A percentile compares a stretch with the other conserved stretches of the same genome.
Conservation (phyloP, 2,888 invertebrate genomes). For the Morpho deidamia region DNA sequence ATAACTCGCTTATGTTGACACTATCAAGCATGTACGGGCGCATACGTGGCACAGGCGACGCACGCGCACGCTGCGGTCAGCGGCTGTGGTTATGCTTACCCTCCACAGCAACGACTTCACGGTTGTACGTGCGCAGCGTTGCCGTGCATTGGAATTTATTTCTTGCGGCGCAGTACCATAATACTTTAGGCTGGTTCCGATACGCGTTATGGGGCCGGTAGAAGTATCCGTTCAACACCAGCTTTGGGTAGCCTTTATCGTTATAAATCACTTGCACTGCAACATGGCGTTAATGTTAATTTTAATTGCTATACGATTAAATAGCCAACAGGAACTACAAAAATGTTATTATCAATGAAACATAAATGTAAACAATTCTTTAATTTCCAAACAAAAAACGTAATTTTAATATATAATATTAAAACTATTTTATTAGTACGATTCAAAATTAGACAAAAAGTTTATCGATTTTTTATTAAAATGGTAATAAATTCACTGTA, state of each 20-base stretch:
- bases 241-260: constrained; percentile 60
- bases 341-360: too few species aligned
- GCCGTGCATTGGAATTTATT: constrained; percentile 55
- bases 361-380: too few species aligned
- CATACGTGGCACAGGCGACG: constrained; percentile 9
- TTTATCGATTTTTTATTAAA: too few species aligned
- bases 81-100: constrained; percentile 55
- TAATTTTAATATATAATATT: too few species aligned
- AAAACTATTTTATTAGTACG: too few species aligned
- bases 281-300: constrained; percentile 24
- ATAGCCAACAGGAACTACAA: too few species aligned
- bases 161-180: constrained; percentile 67
- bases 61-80: constrained; percentile 35
- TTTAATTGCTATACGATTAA: neutral
- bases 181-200: constrained; percentile 55
- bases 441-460: too few species aligned
- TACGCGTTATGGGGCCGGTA: constrained; percentile 69
- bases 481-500: too few species aligned
- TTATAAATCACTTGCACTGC: constrained; percentile 57
- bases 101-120: constrained; percentile 49
- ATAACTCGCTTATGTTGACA: constrained; percentile 5
- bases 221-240: constrained; percentile 53
- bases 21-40: constrained; percentile 6
- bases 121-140: constrained; percentile 51
- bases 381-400: too few species aligned